Percentiles rank a stretch among this genome's conserved stretches.
phyloP scores from a whole-genome alignment of 2,113 vertebrate species.

The Isurus oxyrinchus region DNA sequence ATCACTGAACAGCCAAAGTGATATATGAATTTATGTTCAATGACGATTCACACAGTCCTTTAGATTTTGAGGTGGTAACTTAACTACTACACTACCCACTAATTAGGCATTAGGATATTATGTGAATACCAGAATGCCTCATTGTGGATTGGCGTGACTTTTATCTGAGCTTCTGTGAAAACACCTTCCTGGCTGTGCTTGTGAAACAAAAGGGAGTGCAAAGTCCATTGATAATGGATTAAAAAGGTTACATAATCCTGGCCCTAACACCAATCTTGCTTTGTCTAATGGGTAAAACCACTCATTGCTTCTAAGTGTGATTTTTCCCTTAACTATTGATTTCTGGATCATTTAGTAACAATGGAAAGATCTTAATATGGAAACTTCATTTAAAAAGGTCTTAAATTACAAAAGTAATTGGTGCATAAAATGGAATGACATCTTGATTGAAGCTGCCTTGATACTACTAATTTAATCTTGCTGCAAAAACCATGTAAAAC shows the following conservation, averaged over 20 bases:
- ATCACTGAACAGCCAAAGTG: neutral
- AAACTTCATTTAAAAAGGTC: slow-evolving; percentile 10
- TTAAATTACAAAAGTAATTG: slow-evolving; percentile 5
- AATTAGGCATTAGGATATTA: neutral
- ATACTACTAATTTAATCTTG: neutral
- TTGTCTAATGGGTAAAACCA: slow-evolving; percentile 14
- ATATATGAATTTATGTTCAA: neutral
- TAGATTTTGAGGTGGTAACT: neutral
- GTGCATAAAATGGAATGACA: neutral
- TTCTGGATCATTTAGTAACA: slow-evolving; percentile 16
- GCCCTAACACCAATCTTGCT: neutral
- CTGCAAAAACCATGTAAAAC: neutral
- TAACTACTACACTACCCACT: neutral
- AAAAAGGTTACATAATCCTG: neutral
- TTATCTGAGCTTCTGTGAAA: neutral
- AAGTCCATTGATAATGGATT: neutral
- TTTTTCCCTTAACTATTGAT: neutral
- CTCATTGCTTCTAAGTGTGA: slow-evolving; percentile 26
- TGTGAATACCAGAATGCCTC: neutral
- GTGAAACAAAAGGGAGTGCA: neutral
- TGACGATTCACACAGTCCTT: neutral
- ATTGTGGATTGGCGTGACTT: neutral
- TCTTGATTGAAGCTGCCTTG: neutral
- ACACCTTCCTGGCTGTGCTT: neutral
- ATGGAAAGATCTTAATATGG: slow-evolving; percentile 21